These are phyloP conservation scores for Drosophila mettleri DNA, from an alignment of 2,888 invertebrate genomes.

Conservation along the genomic window DNA sequence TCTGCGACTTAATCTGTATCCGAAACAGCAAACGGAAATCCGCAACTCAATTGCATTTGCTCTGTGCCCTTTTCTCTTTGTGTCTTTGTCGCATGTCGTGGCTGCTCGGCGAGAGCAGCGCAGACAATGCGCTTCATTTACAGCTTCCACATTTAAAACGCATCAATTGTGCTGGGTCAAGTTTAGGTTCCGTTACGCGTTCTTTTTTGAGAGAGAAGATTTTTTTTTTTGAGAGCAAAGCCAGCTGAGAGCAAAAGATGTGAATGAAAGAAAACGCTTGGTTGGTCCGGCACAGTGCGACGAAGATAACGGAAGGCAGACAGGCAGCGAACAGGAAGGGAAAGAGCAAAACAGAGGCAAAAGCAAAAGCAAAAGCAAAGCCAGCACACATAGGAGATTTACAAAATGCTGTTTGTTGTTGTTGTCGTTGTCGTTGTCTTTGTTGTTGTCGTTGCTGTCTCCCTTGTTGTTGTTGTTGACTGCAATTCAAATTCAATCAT, in stretches of 20 bases:
- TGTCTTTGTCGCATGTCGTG: no score
- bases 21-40: no score
- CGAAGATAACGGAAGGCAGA: conserved; percentile 30
- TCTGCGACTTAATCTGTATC: no score
- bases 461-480: conserved; percentile 25
- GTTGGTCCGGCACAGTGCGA: conserved; percentile 23
- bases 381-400: conserved; percentile 52
- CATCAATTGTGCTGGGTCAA: conserved; percentile 31
- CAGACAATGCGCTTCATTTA: conserved; percentile 4
- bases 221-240: no score
- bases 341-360: conserved; percentile 2
- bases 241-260: conserved; percentile 20
- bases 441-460: conserved; percentile 19
- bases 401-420: conserved; percentile 14
- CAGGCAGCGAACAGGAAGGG: conserved; percentile 19
- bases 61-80: conserved; percentile 1
- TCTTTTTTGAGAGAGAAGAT: conserved; percentile 3
- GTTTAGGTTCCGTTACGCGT: background rate
- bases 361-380: conserved; percentile 23
- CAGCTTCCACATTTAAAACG: conserved; percentile 17
- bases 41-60: no score
- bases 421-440: background rate
- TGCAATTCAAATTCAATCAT: conserved; percentile 77
- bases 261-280: conserved; percentile 40
- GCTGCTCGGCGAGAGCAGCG: background rate